Percentiles rank a stretch among this genome's conserved stretches.
These are phyloP conservation scores for Bambusicola thoracicus DNA, from an alignment of 2,113 vertebrate genomes.

Conservation along the genomic window DNA sequence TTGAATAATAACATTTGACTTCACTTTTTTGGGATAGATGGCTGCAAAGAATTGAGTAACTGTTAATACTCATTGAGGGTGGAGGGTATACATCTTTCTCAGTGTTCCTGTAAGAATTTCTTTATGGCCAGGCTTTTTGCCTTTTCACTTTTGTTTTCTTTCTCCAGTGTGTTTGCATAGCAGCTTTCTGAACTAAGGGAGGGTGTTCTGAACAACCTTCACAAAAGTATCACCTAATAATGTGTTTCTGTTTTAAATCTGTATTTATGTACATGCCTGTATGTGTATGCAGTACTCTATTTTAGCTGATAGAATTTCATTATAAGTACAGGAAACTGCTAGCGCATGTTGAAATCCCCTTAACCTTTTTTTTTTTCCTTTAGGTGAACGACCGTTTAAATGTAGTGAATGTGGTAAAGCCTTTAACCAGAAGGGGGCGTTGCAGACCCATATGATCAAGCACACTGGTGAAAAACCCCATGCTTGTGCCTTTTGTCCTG, in stretches of 20 bases:
- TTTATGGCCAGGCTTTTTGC: fast-evolving
- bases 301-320: background rate
- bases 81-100: background rate
- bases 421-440: constrained; percentile 99
- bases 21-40: background rate
- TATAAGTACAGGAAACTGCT: background rate
- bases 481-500: constrained; percentile 94
- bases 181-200: background rate
- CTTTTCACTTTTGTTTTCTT: background rate
- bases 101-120: background rate
- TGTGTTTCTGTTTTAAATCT: background rate
- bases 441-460: constrained; percentile 98
- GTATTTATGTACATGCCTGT: background rate
- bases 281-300: background rate
- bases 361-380: background rate
- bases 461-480: constrained; percentile 98
- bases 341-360: background rate
- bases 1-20: background rate
- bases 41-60: background rate
- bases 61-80: background rate
- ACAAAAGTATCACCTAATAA: background rate
- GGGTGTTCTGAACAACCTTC: background rate
- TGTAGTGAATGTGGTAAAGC: constrained; percentile 93
- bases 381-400: constrained; percentile 94
- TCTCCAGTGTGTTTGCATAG: background rate